Conservation (phyloP, 2,888 invertebrate genomes). For the Cecidostiba fungosa region DNA sequence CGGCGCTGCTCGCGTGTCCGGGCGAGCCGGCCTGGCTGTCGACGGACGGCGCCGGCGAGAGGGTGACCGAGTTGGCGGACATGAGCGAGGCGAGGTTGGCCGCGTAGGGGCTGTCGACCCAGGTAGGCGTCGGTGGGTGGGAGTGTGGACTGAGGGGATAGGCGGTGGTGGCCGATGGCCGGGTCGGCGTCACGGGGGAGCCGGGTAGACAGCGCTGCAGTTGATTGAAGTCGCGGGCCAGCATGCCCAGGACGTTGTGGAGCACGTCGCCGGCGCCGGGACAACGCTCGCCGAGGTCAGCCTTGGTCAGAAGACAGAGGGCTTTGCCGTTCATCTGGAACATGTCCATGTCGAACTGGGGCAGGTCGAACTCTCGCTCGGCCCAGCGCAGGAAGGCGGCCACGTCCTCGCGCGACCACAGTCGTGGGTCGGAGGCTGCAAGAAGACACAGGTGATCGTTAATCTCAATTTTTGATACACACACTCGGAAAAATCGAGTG, state of each 20-base stretch:
- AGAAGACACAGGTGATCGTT: not conserved
- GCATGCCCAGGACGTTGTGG: constrained; percentile 94
- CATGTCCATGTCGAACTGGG: constrained; percentile 94
- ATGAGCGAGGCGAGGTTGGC: constrained; percentile 88
- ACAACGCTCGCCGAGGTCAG: constrained; percentile 94
- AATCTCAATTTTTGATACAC: too few species aligned
- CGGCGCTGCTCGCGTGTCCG: constrained; percentile 88
- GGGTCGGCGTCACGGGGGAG: constrained; percentile 90
- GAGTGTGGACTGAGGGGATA: constrained; percentile 91
- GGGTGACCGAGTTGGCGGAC: constrained; percentile 91
- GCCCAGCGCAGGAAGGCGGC: constrained; percentile 94
- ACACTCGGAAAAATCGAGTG: too few species aligned
- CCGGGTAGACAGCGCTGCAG: constrained; percentile 90
- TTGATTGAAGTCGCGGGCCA: constrained; percentile 90
- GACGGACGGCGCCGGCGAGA: constrained; percentile 94
- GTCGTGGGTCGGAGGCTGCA: constrained; percentile 90
- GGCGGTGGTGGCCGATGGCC: constrained; percentile 84
- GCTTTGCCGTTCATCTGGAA: constrained; percentile 99
- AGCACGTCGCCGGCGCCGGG: constrained; percentile 96
- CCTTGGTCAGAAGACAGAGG: constrained; percentile 92
- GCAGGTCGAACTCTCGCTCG: constrained; percentile 94
- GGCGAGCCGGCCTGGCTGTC: constrained; percentile 94
- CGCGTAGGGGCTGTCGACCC: constrained; percentile 83
- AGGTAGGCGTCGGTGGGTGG: constrained; percentile 90
- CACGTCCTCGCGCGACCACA: constrained; percentile 96